These are phyloP conservation scores for Drosophila murphyi DNA, from an alignment of 1,140 invertebrate genomes.

Conservation along the genomic window DNA sequence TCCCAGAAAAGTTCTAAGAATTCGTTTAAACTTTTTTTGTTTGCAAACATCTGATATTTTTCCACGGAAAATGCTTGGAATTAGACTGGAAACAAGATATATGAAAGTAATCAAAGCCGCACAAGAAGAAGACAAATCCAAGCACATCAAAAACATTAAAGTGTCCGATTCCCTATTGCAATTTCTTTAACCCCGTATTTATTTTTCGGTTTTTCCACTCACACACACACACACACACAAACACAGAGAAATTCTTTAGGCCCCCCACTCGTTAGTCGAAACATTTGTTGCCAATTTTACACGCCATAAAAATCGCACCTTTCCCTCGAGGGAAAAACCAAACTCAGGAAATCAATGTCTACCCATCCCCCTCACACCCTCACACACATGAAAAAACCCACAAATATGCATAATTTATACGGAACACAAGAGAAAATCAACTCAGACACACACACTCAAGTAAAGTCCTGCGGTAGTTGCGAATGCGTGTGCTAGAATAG, in stretches of 20 bases:
- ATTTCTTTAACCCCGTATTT: background rate
- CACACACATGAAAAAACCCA: conserved; percentile 39
- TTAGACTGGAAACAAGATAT: background rate
- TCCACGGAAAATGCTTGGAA: no score
- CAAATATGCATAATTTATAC: conserved; percentile 77
- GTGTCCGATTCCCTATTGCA: conserved; percentile 8
- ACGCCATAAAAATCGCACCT: conserved; percentile 67
- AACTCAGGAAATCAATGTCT: conserved; percentile 64
- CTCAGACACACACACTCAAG: conserved; percentile 23
- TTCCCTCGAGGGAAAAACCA: conserved; percentile 1
- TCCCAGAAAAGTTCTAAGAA: no score
- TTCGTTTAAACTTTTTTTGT: no score
- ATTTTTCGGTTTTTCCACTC: conserved; percentile 5
- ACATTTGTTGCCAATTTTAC: conserved; percentile 68
- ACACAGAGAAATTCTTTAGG: background rate
- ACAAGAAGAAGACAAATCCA: background rate
- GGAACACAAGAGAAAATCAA: conserved; percentile 58
- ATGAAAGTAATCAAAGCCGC: background rate
- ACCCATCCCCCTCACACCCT: conserved; percentile 11
- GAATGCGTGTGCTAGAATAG: conserved; percentile 9
- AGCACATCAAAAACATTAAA: conserved; percentile 10
- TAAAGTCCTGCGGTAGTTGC: background rate
- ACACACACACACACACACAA: background rate
- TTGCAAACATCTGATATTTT: no score
- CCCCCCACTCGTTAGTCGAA: background rate